Percentiles rank a stretch among this genome's conserved stretches.
These are phyloP conservation scores for Bubo bubo DNA, from an alignment of 2,113 vertebrate species.

Conservation along the genomic window DNA sequence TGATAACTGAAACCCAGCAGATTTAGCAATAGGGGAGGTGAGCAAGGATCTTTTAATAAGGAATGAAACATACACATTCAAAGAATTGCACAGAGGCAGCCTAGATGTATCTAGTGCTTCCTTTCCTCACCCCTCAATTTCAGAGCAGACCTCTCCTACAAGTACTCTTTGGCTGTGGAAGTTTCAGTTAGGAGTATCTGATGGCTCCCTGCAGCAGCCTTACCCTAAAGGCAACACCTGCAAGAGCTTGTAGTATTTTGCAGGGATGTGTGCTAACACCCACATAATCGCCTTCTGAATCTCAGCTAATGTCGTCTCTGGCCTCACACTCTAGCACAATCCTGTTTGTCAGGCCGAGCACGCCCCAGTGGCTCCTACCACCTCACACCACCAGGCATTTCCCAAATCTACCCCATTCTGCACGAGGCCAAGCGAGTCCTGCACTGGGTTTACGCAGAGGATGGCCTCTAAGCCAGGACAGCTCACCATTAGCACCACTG, in stretches of 20 bases:
- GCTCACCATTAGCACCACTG: background rate
- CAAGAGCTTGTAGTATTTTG: background rate
- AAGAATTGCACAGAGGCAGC: background rate
- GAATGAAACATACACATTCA: background rate
- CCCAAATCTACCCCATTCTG: background rate
- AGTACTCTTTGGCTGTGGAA: background rate
- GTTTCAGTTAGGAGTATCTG: conserved; percentile 42
- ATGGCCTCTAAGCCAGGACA: background rate
- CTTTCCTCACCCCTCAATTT: conserved; percentile 34
- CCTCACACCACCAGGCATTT: background rate
- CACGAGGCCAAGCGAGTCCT: background rate
- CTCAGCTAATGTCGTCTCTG: background rate
- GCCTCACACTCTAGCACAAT: background rate
- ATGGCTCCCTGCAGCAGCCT: conserved; percentile 34
- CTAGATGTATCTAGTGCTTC: background rate
- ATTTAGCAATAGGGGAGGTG: background rate
- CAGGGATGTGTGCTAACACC: conserved; percentile 2
- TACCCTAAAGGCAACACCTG: conserved; percentile 54
- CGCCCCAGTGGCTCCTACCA: background rate
- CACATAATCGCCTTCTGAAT: background rate
- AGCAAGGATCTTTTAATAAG: background rate
- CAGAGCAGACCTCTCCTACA: conserved; percentile 11
- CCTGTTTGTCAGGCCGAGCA: background rate
- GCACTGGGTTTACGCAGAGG: background rate
- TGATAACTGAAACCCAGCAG: background rate